Evolutionary conservation across 2,797 vertebrate genomes (phyloP), one percentile per base, ranked within the genome.

Genomic region (Sibirionetta formosa): DNA sequence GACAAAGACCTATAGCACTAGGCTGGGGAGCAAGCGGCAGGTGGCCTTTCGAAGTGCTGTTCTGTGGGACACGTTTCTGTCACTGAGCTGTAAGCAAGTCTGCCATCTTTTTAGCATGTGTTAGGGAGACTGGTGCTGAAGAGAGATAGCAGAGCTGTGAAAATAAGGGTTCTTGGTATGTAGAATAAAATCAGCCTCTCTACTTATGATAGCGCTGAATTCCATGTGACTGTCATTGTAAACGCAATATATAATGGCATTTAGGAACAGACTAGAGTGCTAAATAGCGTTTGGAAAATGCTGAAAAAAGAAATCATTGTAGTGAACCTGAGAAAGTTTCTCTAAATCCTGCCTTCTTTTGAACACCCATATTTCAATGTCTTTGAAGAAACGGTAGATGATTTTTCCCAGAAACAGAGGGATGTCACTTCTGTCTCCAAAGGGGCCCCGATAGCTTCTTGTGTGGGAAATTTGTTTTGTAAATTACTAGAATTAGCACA

Each of bases 381-480:
- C 86, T 83, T 71, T 79, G 33, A 68, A 88, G 79, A 70, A 94
- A 79, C 61, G 38, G 22, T 26, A 33, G 35, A 48, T 1, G 1
- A 18, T 58, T 90, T 93, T 91, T 82, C 86, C 66, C 85, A 80
- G 63, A 77, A 88, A 58, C 29, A 61, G n/a, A 90, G 64, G 60
- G 91, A 82, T 95, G 56, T 92, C 83, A 58, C 35, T 85, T 92
- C 40, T 94, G 61, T 63, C 19, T 76, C 44, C 36, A 53, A 11
- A 96, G 92, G 85, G 88, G 46, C 24, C 65, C 54, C 48, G 15
- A 36, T 90, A 70, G 51, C 84, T 90, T 89, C 38, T 51, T 95
- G 94, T 87, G 86, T 95, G 94, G 95, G 94, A 94, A 92, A 73
- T 92, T 35, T 70, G 58, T 83, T 94, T 90, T 90, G 89, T 87